Base-by-base conservation (phyloP, 2,888 invertebrate species). In the Drosophila merina region DNA sequence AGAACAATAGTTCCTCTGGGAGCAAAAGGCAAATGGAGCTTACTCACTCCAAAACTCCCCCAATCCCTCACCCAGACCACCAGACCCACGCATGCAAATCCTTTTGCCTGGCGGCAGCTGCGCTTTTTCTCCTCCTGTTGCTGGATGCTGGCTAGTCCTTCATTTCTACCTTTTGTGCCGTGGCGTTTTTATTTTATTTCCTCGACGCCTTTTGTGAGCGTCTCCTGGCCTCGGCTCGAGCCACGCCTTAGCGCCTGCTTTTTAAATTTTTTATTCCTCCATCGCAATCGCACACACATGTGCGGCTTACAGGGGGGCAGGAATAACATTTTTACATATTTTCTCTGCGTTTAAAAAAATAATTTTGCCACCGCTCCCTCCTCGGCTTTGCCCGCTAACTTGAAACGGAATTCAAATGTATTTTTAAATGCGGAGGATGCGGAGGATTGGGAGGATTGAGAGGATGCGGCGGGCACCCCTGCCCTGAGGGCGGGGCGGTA, bases 1-100 rank as follows among this genome's bases (percentile, higher is more conserved):
- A 88, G 82, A 87, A 86, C 89, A 90, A 89, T 89, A 86, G 89
- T 88, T 87, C 90, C 87, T 89, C 69, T 57, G 88, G 83, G 89
- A 85, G 76, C 87, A 86, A 86, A 84, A 80, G 87, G 88, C 82
- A 82, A 86, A 82, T 82, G 70, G 73, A 69, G 64, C 56, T 45
- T 54, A 44, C 59, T 58, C 47, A 54, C 64, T 10, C 52, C 51
- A 12, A n/a, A 40, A 20, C 56, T 20, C 20, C 2, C 20, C 20
- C 20, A 20, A 20, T 20, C 20, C 20, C 20, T 20, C 20, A 20
- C 20, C 20, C 20, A 20, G 20, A 20, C 20, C 20, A 20, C 48
- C 47, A 55, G 62, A 63, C 48, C 66, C 66, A 66, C 66, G 57
- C 58, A 49, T 57, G 66, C 64, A 85, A 86, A 86, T 86, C 85